Percentiles rank a stretch among this genome's conserved stretches.
Evolutionary conservation across 2,113 vertebrate species (phyloP).

Genomic region (Pungitius pungitius): DNA sequence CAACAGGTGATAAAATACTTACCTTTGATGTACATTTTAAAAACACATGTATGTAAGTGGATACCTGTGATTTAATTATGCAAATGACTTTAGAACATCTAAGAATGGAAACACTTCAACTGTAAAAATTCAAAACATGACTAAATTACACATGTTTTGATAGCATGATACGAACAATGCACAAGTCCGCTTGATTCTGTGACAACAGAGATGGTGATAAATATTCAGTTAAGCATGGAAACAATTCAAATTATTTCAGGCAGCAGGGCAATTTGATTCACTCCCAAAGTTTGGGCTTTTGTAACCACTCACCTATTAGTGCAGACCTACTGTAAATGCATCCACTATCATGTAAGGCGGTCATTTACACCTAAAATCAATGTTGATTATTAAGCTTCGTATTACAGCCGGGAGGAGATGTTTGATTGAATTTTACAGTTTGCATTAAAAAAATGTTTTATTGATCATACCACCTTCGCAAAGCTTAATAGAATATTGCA

Average conservation of each 20-base stretch:
- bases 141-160: slow-evolving; percentile 18
- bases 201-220: slow-evolving; percentile 30
- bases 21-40: background rate
- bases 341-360: background rate
- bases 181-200: slow-evolving; percentile 31
- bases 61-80: slow-evolving; percentile 7
- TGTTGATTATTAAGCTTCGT: slow-evolving; percentile 26
- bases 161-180: slow-evolving; percentile 22
- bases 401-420: slow-evolving; percentile 17
- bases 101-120: background rate
- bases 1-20: slow-evolving; percentile 5
- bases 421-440: background rate
- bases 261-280: slow-evolving; percentile 40
- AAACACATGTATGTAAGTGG: slow-evolving; percentile 16
- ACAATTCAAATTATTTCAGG: slow-evolving; percentile 37
- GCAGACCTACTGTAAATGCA: slow-evolving; percentile 7
- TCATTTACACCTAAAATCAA: slow-evolving; percentile 27
- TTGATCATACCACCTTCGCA: background rate
- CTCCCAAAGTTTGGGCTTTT: slow-evolving; percentile 3
- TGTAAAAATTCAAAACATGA: background rate
- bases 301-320: slow-evolving; percentile 12
- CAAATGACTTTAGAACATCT: background rate
- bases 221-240: slow-evolving; percentile 35
- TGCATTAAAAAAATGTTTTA: background rate
- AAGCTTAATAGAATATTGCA: slow-evolving; percentile 16